Conservation (phyloP, 2,797 vertebrate species). For the Lemur catta region DNA sequence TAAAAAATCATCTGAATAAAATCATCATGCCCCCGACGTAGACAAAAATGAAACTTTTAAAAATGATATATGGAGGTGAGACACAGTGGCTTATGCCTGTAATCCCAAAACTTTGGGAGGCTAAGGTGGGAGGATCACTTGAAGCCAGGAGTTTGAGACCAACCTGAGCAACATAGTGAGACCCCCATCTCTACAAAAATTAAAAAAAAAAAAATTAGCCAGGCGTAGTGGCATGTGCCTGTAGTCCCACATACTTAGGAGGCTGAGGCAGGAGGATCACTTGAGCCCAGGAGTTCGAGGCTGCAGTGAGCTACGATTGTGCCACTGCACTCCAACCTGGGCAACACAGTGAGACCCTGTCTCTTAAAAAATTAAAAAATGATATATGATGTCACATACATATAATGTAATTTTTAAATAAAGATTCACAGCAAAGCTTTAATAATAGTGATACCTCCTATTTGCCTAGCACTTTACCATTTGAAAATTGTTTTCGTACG, state of each 20-base stretch:
- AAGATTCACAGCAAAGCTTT: neutral
- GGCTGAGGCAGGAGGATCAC: neutral
- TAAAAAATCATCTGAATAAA: neutral
- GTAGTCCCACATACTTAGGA: neutral
- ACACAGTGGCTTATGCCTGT: neutral
- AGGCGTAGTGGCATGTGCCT: neutral
- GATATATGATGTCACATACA: neutral
- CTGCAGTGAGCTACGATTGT: neutral
- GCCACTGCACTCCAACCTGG: neutral
- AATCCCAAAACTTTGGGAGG: neutral
- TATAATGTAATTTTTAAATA: neutral
- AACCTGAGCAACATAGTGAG: neutral
- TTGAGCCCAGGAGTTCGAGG: neutral
- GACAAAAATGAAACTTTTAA: neutral
- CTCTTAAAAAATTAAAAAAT: neutral
- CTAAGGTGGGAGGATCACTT: neutral
- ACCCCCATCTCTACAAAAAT: neutral
- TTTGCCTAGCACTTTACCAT: neutral
- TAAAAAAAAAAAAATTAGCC: neutral
- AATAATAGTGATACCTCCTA: no score
- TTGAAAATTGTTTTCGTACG: neutral
- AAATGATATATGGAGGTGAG: neutral
- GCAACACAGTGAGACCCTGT: neutral
- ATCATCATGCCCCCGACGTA: neutral
- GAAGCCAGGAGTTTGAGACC: neutral